A percentile compares a stretch with the other conserved stretches of the same genome.
Conservation (phyloP, 2,888 invertebrate species). For the Prenolepis imparis region DNA sequence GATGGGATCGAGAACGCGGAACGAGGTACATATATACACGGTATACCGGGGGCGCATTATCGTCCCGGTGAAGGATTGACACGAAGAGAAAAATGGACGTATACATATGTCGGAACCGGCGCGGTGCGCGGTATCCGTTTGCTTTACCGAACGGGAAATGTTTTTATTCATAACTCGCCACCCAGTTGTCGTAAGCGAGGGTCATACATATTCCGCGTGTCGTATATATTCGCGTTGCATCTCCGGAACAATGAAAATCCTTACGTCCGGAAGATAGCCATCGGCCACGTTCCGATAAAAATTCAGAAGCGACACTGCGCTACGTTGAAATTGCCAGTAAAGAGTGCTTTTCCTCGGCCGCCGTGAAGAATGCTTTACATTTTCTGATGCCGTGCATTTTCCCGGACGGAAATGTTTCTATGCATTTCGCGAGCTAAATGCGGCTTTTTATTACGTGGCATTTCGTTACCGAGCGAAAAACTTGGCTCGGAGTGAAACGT, state of each 20-base stretch:
- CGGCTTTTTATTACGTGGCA: slow-evolving; percentile 6
- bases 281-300: slow-evolving; percentile 49
- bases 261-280: slow-evolving; percentile 36
- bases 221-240: slow-evolving; percentile 35
- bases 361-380: slow-evolving; percentile 18
- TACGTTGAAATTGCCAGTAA: slow-evolving; percentile 35
- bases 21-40: slow-evolving; percentile 6
- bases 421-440: slow-evolving; percentile 23
- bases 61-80: slow-evolving; percentile 43
- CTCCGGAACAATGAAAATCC: slow-evolving; percentile 51
- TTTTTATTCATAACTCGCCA: slow-evolving; percentile 52
- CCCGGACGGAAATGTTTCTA: slow-evolving; percentile 17
- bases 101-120: slow-evolving; percentile 42
- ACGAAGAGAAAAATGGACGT: slow-evolving; percentile 50
- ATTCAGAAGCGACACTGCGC: slow-evolving; percentile 27
- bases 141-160: slow-evolving; percentile 49
- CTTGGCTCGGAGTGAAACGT: neutral
- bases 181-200: slow-evolving; percentile 39
- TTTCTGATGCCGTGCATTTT: slow-evolving; percentile 21
- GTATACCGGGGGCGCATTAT: slow-evolving; percentile 25
- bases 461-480: neutral
- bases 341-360: slow-evolving; percentile 14
- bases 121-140: slow-evolving; percentile 46
- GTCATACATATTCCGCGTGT: slow-evolving; percentile 52
- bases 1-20: slow-evolving; percentile 51